phyloP scores from a whole-genome alignment of 2,888 invertebrate genomes.

The Amphimallon solstitiale region DNA sequence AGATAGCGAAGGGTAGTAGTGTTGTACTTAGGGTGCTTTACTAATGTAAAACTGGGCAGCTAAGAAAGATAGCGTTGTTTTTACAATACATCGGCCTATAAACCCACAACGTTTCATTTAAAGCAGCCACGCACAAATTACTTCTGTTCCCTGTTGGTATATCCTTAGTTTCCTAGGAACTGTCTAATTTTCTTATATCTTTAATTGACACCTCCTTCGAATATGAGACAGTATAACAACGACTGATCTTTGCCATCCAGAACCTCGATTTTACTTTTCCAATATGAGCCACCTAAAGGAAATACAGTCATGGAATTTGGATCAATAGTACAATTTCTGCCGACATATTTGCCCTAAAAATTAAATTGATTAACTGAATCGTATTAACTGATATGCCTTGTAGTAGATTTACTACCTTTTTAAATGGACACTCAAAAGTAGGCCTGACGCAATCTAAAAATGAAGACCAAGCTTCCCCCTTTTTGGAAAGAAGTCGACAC shows the following conservation, averaged over 20 bases:
- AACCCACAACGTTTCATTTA: too few relatives aligned
- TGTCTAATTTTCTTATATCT: too few relatives aligned
- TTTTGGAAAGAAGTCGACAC: constrained; percentile 27
- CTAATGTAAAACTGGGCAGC: too few relatives aligned
- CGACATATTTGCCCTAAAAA: constrained; percentile 24
- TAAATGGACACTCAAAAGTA: constrained; percentile 32
- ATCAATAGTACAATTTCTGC: constrained; percentile 36
- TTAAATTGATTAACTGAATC: background rate
- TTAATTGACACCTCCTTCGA: constrained; percentile 33
- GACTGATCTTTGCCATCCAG: constrained; percentile 27
- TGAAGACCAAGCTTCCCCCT: constrained; percentile 28
- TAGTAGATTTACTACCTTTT: constrained; percentile 30
- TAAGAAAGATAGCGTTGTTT: too few relatives aligned
- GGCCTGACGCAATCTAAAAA: constrained; percentile 36
- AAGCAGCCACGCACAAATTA: too few relatives aligned
- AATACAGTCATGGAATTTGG: constrained; percentile 30
- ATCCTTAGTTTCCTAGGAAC: too few relatives aligned
- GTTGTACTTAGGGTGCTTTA: too few relatives aligned
- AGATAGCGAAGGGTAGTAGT: too few relatives aligned
- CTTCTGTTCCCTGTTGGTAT: too few relatives aligned
- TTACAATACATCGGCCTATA: too few relatives aligned
- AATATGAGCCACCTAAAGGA: constrained; percentile 36
- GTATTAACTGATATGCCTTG: background rate
- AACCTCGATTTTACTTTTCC: constrained; percentile 38
- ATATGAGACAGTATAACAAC: constrained; percentile 22